These are phyloP conservation scores for Clytia hemisphaerica DNA, from an alignment of 30 jellyfish, hydroid and myxozoan genomes.

Conservation along the genomic window DNA sequence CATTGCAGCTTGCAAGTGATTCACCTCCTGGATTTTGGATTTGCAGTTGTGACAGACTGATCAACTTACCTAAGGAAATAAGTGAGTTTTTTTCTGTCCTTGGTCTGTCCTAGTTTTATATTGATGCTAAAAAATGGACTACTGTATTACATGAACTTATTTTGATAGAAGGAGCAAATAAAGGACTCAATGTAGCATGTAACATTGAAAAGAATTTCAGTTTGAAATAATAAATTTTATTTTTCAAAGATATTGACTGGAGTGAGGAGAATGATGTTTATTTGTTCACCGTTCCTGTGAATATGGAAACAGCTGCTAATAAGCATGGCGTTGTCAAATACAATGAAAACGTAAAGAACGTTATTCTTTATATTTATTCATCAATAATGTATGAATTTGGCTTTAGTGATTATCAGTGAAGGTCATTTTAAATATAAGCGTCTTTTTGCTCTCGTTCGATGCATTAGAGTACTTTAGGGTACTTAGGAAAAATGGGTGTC, in stretches of 20 bases:
- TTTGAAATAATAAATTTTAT: too few species aligned
- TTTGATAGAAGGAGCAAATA: too few species aligned
- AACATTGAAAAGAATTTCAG: too few species aligned
- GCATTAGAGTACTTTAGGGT: too few species aligned
- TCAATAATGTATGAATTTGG: too few species aligned
- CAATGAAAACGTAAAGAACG: constrained; percentile 33
- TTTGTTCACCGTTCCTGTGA: constrained; percentile 59
- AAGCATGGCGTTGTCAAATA: constrained; percentile 76
- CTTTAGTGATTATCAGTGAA: neutral
- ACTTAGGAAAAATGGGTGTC: too few species aligned
- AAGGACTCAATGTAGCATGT: too few species aligned
- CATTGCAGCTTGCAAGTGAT: constrained; percentile 58
- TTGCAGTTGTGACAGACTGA: constrained; percentile 71
- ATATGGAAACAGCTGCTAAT: constrained; percentile 36
- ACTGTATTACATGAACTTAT: neutral
- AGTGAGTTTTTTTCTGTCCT: constrained; percentile 26
- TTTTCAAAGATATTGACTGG: constrained; percentile 52
- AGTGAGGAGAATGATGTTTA: constrained; percentile 38
- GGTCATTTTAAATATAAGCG: neutral
- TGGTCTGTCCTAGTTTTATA: neutral
- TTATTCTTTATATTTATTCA: neutral
- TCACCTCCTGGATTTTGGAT: constrained; percentile 94
- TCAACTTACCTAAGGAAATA: constrained; percentile 47
- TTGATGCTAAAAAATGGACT: neutral
- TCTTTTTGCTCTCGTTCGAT: too few species aligned